A percentile compares a stretch with the other conserved stretches of the same genome.
phyloP scores from a whole-genome alignment of 2,888 invertebrate species.

The Campaea margaritaria region DNA sequence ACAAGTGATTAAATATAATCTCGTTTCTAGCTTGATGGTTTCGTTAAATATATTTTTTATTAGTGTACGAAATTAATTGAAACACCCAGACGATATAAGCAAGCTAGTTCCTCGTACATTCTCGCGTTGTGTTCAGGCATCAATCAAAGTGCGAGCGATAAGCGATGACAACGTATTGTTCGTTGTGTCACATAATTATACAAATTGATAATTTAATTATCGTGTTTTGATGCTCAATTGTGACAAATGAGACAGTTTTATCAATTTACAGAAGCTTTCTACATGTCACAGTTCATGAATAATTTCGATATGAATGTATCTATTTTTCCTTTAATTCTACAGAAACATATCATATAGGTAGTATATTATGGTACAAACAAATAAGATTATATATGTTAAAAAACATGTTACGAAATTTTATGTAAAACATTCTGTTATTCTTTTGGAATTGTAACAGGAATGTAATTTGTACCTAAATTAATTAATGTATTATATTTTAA shows the following conservation, averaged over 20 bases:
- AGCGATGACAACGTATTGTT: constrained; percentile 12
- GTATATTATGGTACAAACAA: too few relatives aligned
- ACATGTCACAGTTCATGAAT: too few relatives aligned
- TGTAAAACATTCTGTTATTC: too few relatives aligned
- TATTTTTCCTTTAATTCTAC: too few relatives aligned
- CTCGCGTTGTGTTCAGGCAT: constrained; percentile 11
- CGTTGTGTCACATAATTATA: constrained; percentile 25
- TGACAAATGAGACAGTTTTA: constrained; percentile 18
- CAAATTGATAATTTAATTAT: constrained; percentile 17
- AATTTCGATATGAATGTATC: too few relatives aligned
- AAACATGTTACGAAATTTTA: too few relatives aligned
- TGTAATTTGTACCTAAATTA: neutral
- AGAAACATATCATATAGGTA: too few relatives aligned
- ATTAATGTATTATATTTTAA: neutral
- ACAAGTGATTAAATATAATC: neutral
- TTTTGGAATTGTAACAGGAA: neutral
- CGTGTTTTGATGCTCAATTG: constrained; percentile 10
- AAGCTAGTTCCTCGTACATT: constrained; percentile 9
- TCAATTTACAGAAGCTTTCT: constrained; percentile 1
- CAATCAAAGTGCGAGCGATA: constrained; percentile 29
- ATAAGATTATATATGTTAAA: too few relatives aligned
- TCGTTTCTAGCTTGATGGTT: neutral
- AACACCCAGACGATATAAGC: constrained; percentile 8
- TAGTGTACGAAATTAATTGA: constrained; percentile 3
- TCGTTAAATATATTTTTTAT: neutral